These are phyloP conservation scores for Omphaloscelis lunosa DNA, from an alignment of 2,888 invertebrate genomes.

Conservation along the genomic window DNA sequence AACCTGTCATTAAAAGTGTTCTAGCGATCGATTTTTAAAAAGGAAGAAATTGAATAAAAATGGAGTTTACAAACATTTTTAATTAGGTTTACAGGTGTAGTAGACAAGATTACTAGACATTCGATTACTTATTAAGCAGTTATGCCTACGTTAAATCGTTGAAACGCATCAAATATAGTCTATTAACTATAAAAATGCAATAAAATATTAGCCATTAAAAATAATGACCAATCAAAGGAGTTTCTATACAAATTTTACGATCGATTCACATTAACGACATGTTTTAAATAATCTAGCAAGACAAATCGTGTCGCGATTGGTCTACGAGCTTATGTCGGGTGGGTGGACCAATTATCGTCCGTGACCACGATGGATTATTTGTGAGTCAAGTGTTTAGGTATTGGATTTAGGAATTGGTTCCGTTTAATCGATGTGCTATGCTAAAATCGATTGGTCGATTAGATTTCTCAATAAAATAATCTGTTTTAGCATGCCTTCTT, in stretches of 20 bases:
- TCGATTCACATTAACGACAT: slow-evolving; percentile 79
- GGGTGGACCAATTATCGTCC: slow-evolving; percentile 57
- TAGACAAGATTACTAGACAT: slow-evolving; percentile 56
- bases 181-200: slow-evolving; percentile 73
- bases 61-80: slow-evolving; percentile 43
- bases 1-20: slow-evolving; percentile 42
- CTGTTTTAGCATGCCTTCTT: not conserved
- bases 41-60: slow-evolving; percentile 46
- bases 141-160: slow-evolving; percentile 65
- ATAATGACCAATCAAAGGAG: slow-evolving; percentile 84
- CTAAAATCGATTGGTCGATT: slow-evolving; percentile 12
- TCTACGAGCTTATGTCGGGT: slow-evolving; percentile 71
- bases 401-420: slow-evolving; percentile 44
- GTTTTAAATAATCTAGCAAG: slow-evolving; percentile 86
- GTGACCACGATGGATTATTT: slow-evolving; percentile 49
- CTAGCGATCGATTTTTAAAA: slow-evolving; percentile 65
- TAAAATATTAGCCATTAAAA: slow-evolving; percentile 75
- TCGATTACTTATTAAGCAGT: slow-evolving; percentile 72
- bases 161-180: slow-evolving; percentile 61
- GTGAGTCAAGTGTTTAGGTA: slow-evolving; percentile 46
- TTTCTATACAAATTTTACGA: slow-evolving; percentile 82
- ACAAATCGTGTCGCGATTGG: slow-evolving; percentile 84
- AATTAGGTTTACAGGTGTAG: slow-evolving; percentile 57
- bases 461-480: not conserved
- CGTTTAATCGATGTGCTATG: slow-evolving; percentile 17